A percentile compares a stretch with the other conserved stretches of the same genome.
Evolutionary conservation across 2,888 invertebrate genomes (phyloP).

Genomic region (Drosophila prolongata): DNA sequence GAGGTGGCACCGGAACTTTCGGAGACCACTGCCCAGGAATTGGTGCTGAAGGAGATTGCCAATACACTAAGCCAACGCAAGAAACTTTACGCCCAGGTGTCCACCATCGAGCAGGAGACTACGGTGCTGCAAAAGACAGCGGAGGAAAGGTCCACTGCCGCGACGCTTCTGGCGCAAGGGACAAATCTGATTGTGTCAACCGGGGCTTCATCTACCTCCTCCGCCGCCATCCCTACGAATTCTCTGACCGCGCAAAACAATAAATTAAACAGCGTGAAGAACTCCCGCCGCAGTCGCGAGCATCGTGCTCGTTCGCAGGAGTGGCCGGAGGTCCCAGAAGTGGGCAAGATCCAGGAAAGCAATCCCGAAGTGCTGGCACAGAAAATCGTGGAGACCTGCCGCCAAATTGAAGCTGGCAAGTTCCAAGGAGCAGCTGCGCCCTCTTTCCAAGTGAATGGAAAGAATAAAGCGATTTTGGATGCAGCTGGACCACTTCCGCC

Average conservation of each 20-base stretch:
- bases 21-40: conserved; percentile 90
- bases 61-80: conserved; percentile 93
- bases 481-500: neutral
- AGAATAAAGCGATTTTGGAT: conserved; percentile 19
- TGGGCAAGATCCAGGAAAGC: conserved; percentile 95
- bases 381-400: conserved; percentile 94
- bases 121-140: conserved; percentile 89
- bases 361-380: conserved; percentile 95
- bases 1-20: conserved; percentile 86
- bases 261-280: conserved; percentile 78
- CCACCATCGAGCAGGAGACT: conserved; percentile 92
- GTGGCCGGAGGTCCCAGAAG: conserved; percentile 96
- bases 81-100: conserved; percentile 92
- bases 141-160: conserved; percentile 87
- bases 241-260: conserved; percentile 44
- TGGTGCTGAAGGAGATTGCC: conserved; percentile 93
- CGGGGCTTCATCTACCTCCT: conserved; percentile 1
- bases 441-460: conserved; percentile 39
- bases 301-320: conserved; percentile 93
- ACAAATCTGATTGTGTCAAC: conserved; percentile 81
- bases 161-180: conserved; percentile 82
- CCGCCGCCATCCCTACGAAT: neutral
- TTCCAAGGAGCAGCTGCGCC: conserved; percentile 72
- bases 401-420: conserved; percentile 95
- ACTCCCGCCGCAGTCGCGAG: conserved; percentile 88